A percentile compares a stretch with the other conserved stretches of the same genome.
Conservation (phyloP, 2,797 vertebrate species). For the Periophthalmus magnuspinnatus region DNA sequence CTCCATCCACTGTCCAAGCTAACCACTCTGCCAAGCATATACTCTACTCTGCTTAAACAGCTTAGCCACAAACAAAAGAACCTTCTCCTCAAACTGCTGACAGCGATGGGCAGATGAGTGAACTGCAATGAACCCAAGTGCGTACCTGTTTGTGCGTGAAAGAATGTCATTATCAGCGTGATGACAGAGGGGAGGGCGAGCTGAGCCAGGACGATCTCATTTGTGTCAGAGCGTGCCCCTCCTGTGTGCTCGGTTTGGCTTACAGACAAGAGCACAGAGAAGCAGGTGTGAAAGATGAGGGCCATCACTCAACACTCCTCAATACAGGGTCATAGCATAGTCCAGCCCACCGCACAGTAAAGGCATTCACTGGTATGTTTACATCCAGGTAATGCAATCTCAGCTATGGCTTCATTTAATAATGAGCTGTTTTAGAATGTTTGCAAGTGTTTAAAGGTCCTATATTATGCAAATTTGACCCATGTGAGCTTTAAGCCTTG, state of each 20-base stretch:
- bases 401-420: too few relatives aligned
- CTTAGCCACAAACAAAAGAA: neutral
- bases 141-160: conserved; percentile 49
- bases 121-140: conserved; percentile 39
- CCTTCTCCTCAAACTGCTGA: neutral
- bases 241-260: conserved; percentile 15
- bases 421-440: too few relatives aligned
- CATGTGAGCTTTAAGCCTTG: too few relatives aligned
- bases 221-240: conserved; percentile 30
- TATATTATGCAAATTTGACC: too few relatives aligned
- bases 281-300: conserved; percentile 21
- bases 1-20: too few relatives aligned
- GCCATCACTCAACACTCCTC: conserved; percentile 66
- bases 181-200: conserved; percentile 60
- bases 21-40: too few relatives aligned
- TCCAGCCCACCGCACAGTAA: conserved; percentile 28
- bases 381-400: neutral
- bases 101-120: conserved; percentile 5
- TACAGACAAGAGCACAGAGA: conserved; percentile 11
- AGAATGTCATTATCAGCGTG: conserved; percentile 66
- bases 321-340: conserved; percentile 57
- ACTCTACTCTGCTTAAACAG: neutral
- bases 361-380: conserved; percentile 11
- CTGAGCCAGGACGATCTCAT: conserved; percentile 41
- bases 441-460: too few relatives aligned